Conservation (phyloP, 2,888 invertebrate species). For the Nemoura dubitans region DNA sequence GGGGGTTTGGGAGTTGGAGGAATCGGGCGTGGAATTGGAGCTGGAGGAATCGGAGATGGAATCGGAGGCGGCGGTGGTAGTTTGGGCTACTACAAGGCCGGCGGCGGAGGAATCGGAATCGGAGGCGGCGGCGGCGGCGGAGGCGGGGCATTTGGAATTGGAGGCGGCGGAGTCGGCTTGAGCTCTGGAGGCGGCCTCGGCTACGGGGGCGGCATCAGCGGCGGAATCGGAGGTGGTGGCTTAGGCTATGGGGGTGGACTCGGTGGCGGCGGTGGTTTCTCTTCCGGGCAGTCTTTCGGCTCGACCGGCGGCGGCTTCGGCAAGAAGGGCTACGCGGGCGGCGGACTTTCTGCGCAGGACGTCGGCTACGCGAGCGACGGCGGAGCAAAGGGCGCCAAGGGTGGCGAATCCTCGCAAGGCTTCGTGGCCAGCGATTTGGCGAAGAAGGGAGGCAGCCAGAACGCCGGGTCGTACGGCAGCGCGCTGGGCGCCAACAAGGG, state of each 20-base stretch:
- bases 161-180: not conserved
- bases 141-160: not conserved
- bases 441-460: not conserved
- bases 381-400: not conserved
- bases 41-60: constrained; percentile 1
- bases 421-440: constrained; percentile 20
- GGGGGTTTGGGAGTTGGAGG: no score
- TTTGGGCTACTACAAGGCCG: no score
- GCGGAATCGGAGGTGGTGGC: constrained; percentile 15
- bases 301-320: constrained; percentile 19
- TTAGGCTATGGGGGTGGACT: not conserved
- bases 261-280: constrained; percentile 16
- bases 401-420: constrained; percentile 10
- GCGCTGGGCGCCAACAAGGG: constrained; percentile 25
- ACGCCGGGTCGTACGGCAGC: constrained; percentile 28
- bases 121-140: constrained; percentile 2
- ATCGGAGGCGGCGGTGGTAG: constrained; percentile 9
- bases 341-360: not conserved
- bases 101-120: no score
- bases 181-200: not conserved
- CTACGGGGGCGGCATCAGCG: not conserved
- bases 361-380: not conserved
- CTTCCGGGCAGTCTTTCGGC: not conserved
- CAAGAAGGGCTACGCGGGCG: constrained; percentile 15
- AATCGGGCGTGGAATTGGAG: not conserved